These are phyloP conservation scores for Seriola aureovittata DNA, from an alignment of 2,113 vertebrate species.

Conservation along the genomic window DNA sequence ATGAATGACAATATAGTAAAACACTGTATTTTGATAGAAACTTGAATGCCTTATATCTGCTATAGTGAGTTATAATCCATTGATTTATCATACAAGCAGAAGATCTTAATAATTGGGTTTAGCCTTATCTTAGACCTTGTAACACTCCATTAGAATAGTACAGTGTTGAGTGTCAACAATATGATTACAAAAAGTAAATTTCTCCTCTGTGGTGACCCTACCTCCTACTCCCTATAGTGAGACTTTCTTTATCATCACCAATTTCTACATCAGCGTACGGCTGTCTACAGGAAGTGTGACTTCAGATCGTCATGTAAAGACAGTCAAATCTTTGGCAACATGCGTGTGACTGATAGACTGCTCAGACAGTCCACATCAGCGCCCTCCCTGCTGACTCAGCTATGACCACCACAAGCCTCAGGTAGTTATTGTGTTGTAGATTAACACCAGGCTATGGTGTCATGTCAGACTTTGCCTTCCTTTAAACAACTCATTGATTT, in stretches of 20 bases:
- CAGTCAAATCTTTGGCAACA: slow-evolving; percentile 25
- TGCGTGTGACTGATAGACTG: slow-evolving; percentile 52
- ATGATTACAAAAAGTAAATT: not conserved
- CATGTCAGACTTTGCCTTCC: slow-evolving; percentile 1
- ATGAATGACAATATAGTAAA: not conserved
- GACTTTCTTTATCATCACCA: not conserved
- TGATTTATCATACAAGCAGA: too few relatives aligned
- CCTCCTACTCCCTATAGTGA: not conserved
- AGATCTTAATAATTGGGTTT: not conserved
- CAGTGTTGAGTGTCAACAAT: not conserved
- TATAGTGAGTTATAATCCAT: not conserved
- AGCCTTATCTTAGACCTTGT: not conserved
- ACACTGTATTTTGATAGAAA: too few relatives aligned
- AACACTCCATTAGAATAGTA: not conserved
- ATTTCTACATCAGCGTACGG: not conserved
- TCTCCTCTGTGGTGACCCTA: not conserved
- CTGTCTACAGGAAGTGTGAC: slow-evolving; percentile 10
- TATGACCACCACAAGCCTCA: slow-evolving; percentile 28
- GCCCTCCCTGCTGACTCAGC: slow-evolving; percentile 66
- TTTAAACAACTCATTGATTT: not conserved
- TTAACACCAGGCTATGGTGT: slow-evolving; percentile 17
- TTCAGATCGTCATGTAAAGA: not conserved
- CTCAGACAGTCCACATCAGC: slow-evolving; percentile 37
- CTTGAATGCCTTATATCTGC: too few relatives aligned
- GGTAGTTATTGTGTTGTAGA: slow-evolving; percentile 1